These are phyloP conservation scores for Ichneumon xanthorius DNA, from an alignment of 2,888 invertebrate species.

Conservation along the genomic window DNA sequence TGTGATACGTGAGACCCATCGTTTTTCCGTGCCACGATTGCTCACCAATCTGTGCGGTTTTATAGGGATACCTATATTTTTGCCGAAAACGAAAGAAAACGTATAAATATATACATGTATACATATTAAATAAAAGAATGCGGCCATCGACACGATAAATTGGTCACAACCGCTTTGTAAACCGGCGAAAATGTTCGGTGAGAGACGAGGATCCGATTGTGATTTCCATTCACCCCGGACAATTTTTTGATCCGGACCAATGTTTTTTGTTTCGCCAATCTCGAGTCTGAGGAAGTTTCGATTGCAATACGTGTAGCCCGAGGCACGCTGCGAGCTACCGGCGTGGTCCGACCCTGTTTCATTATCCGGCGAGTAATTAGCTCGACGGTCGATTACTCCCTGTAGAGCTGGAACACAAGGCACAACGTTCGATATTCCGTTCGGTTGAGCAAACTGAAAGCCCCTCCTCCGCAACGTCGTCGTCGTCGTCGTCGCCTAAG, in stretches of 20 bases:
- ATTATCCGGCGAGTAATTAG: slow-evolving; percentile 61
- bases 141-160: not conserved
- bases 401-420: slow-evolving; percentile 30
- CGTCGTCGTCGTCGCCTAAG: slow-evolving; percentile 37
- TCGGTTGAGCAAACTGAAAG: slow-evolving; percentile 57
- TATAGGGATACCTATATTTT: slow-evolving; percentile 14
- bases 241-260: not conserved
- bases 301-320: not conserved
- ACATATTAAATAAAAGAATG: not conserved
- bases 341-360: slow-evolving; percentile 28
- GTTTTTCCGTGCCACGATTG: slow-evolving; percentile 25
- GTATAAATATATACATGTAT: no score
- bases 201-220: not conserved
- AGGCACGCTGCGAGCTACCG: not conserved
- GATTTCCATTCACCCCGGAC: not conserved
- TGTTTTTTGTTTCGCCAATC: not conserved
- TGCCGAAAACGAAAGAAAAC: slow-evolving; percentile 11
- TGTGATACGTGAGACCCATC: slow-evolving; percentile 46
- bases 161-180: not conserved
- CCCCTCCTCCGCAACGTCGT: slow-evolving; percentile 16
- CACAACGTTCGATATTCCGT: slow-evolving; percentile 56
- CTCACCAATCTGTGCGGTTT: slow-evolving; percentile 48
- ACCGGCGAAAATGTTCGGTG: not conserved
- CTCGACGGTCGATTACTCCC: slow-evolving; percentile 41
- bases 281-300: not conserved